phyloP scores from a whole-genome alignment of 2,797 vertebrate genomes.

The Chelonia mydas region DNA sequence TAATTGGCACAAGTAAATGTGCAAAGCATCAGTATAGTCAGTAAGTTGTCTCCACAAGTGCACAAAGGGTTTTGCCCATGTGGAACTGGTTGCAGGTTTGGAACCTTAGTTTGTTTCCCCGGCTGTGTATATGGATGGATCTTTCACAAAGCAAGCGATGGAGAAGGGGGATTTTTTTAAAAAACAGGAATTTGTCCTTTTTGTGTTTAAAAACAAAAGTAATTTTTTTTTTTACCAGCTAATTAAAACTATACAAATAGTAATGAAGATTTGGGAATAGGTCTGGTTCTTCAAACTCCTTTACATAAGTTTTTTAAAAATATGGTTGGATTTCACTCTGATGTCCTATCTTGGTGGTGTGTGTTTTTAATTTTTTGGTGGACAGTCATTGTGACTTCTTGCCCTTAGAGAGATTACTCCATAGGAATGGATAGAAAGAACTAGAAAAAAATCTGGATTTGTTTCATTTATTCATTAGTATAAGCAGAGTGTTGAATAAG shows the following conservation, averaged over 20 bases:
- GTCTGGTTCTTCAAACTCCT: not conserved
- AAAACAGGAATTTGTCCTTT: not conserved
- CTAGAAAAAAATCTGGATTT: not conserved
- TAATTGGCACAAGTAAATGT: not conserved
- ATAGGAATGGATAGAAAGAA: not conserved
- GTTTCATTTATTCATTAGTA: not conserved
- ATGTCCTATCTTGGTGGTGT: not conserved
- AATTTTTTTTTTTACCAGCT: not conserved
- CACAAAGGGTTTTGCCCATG: not conserved
- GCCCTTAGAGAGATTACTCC: not conserved
- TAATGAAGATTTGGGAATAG: not conserved
- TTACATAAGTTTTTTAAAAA: not conserved
- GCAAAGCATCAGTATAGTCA: not conserved
- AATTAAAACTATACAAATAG: not conserved
- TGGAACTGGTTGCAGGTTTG: not conserved
- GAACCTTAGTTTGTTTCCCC: not conserved
- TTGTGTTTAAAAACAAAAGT: not conserved
- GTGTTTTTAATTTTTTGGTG: not conserved
- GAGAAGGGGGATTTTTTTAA: not conserved
- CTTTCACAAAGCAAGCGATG: not conserved
- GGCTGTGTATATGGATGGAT: not conserved
- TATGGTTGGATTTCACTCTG: not conserved
- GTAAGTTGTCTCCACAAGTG: not conserved
- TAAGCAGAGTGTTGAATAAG: not conserved
- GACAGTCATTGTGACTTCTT: not conserved